Percentiles rank a stretch among this genome's conserved stretches.
These are phyloP conservation scores for Agrotis puta DNA, from an alignment of 2,888 invertebrate genomes.

Conservation along the genomic window DNA sequence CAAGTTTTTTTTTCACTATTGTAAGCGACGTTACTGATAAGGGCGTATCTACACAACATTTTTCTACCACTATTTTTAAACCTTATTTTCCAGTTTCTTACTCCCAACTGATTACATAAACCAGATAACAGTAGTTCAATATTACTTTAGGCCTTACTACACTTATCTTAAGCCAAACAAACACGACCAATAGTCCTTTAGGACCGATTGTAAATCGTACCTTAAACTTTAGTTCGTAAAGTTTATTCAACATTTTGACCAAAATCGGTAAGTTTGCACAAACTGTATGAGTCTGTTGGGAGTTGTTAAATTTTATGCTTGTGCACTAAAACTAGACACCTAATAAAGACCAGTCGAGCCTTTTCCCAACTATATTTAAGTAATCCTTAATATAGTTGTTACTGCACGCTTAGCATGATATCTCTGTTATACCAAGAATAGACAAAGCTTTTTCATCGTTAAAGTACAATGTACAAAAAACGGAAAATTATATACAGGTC, in stretches of 20 bases:
- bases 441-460: no score
- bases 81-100: neutral
- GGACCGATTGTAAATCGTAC: slow-evolving; percentile 36
- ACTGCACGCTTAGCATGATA: no score
- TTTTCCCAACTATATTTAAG: no score
- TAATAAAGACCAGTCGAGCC: neutral
- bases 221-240: slow-evolving; percentile 38
- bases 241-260: slow-evolving; percentile 33
- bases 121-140: slow-evolving; percentile 15
- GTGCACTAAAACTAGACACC: neutral
- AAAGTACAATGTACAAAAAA: no score
- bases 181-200: slow-evolving; percentile 26
- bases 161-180: slow-evolving; percentile 7
- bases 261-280: slow-evolving; percentile 28
- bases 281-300: slow-evolving; percentile 19
- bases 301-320: slow-evolving; percentile 9
- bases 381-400: no score
- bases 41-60: neutral
- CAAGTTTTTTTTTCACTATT: no score
- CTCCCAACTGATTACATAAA: neutral
- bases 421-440: no score
- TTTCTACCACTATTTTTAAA: neutral
- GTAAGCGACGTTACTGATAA: no score
- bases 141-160: neutral
- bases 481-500: no score